Base-by-base conservation (phyloP, 2,797 vertebrate genomes). In the Varecia variegata region DNA sequence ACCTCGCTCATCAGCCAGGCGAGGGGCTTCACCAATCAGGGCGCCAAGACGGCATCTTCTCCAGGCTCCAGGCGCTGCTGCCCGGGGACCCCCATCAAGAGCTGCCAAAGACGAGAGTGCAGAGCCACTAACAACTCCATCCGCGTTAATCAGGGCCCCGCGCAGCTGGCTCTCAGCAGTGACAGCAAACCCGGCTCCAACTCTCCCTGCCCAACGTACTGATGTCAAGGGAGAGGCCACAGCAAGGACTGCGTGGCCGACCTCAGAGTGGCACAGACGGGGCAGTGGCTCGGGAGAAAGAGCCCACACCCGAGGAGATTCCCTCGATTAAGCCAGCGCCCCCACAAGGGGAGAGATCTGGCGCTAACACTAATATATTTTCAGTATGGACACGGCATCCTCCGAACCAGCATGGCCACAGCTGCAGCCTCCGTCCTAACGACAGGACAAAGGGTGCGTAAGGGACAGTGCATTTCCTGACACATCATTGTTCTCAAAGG, bases 1-100 rank as follows among this genome's bases (percentile, higher is more conserved):
- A 97, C 96, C 98, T 97, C 90, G 90, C 92, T 97, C 96, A 98
- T 98, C 97, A 98, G 93, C 82, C 97, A 88, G 97, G 93, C 14
- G 94, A 96, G 94, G 87, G 1, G 87, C 96, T 89, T 96, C 97
- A 45, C 97, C 96, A 97, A 98, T 97, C 97, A 98, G 96, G 93
- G 96, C 65, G 58, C 82, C 88, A 58, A 70, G 84, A 43, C 7
- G 1, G 83, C 96, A 87, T 91, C 96, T 96, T 85, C 97, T 82
- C 77, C 62, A 18, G 35, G 89, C 97, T 50, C 95, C 96, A 88
- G 80, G 73, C 12, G 76, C 95, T 90, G 96, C 97, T 93, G 97
- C 97, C 96, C 91, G 54, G 97, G 97, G 96, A 95, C 97, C 96
- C 97, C 97, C 93, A 67, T 97, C 95, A 95, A 97, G 97, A 43